Evolutionary conservation across 1,140 invertebrate species (phyloP), one percentile per base, ranked within the genome.

Genomic region (Drosophila auraria): DNA sequence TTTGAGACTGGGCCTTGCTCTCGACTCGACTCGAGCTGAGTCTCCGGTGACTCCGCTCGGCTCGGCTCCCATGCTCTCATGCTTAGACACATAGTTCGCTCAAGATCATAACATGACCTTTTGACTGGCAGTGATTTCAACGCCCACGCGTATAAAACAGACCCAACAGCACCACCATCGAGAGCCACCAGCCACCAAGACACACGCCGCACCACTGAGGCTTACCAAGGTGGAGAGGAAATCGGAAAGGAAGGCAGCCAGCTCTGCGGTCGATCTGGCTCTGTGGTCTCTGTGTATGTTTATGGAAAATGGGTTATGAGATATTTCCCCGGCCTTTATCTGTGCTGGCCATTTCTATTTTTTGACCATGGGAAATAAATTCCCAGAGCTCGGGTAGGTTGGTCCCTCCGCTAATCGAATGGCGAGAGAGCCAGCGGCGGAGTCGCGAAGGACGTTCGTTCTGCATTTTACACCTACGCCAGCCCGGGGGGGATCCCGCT

Each of bases 61-160:
- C 62, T 56, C 30, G 59, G 84, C 84, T 89, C 81, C 81, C 84
- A 83, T 89, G 81, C 74, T 86, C 74, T 83, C 80, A 75, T 82
- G 75, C 80, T 79, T 75, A 66, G 83, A 87, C 84, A 89, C 84
- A 90, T 89, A 90, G 84, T 89, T 89, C 84, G 86, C 86, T 90
- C 86, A 90, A 90, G 86, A 90, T 90, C 86, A 90, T 90, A 90
- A 90, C 86, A 90, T 90, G 86, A 90, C 86, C 86, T 90, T 90
- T 90, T 90, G 86, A 90, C 86, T 90, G 86, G 86, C 86, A 90
- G 86, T 90, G 86, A 90, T 90, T 90, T 90, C 86, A 86, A 90
- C 86, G 86, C 86, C 86, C 86, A 90, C 86, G 86, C 86, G 86
- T 90, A 87, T 87, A 87, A 87, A 87, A 68, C 79, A 87, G 82